Conservation (phyloP, 2,888 invertebrate species). For the Agrochola litura region DNA sequence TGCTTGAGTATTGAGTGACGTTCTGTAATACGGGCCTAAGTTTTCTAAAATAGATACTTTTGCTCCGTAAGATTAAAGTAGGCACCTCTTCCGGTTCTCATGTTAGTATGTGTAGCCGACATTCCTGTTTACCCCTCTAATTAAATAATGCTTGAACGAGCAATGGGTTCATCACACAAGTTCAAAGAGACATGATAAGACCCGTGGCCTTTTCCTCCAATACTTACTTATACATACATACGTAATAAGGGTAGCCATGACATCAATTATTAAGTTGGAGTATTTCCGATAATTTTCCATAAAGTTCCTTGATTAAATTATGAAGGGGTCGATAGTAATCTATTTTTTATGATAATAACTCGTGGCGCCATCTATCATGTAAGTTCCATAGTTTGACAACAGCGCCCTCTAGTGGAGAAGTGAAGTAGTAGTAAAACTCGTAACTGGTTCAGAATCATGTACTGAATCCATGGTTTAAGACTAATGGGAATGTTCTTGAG, state of each 20-base stretch:
- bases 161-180: constrained; percentile 36
- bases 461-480: too few relatives aligned
- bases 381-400: background rate
- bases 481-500: background rate
- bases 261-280: constrained; percentile 33
- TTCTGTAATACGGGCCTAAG: too few relatives aligned
- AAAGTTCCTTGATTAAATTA: constrained; percentile 29
- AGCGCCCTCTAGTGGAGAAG: constrained; percentile 33
- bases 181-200: constrained; percentile 16
- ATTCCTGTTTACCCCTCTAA: constrained; percentile 29
- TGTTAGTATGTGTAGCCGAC: background rate
- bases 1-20: too few relatives aligned
- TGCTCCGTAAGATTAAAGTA: background rate
- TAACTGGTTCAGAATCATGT: too few relatives aligned
- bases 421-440: background rate
- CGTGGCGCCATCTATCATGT: constrained; percentile 23
- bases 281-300: constrained; percentile 23
- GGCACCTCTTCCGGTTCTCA: background rate
- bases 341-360: constrained; percentile 34
- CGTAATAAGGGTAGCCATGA: constrained; percentile 13
- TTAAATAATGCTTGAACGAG: constrained; percentile 29
- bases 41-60: background rate
- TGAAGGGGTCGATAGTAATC: constrained; percentile 28
- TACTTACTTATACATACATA: constrained; percentile 11
- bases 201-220: background rate